Base-by-base conservation (phyloP, 2,113 vertebrate species). In the Cheirogaleus medius region DNA sequence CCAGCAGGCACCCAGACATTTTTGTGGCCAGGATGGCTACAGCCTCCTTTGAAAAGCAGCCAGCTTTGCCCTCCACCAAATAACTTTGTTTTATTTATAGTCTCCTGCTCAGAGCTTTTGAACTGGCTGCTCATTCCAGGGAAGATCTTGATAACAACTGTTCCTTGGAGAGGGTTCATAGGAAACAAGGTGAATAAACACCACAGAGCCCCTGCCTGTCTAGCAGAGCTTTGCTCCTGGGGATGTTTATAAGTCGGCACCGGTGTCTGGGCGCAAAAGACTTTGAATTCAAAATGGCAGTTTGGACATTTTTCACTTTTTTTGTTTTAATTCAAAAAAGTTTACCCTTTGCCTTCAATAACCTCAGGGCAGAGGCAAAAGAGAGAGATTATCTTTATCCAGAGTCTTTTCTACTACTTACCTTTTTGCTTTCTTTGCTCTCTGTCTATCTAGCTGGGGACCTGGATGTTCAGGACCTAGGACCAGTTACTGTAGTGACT, bases 61-160 rank as follows among this genome's bases (percentile, higher is more conserved):
- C 98, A 97, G 82, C 23, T 95, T 97, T 97, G 87, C 94, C 87
- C 87, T 97, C 91, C 71, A 97, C 96, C 96, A 95, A 96, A 92
- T 96, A 98, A 95, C 60, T 96, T 94, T 97, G 96, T 97, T 98
- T 98, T 98, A 97, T 98, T 98, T 98, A 98, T 96, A 97, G 98
- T 97, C 96, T 97, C 95, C 91, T 94, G 96, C 87, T 95, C 85
- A 88, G 96, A 95, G 97, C 96, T 97, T 98, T 98, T 98, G 98
- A 98, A 98, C 97, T 98, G 92, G 69, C 71, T 96, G 76, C 76
- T 97, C 84, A 95, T 96, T 96, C 97, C 81, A 87, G 54, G 77
- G 95, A 91, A 97, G 96, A 98, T 98, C 97, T 97, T 97, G 98
- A 98, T 98, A 98, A 97, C 96, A 97, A 96, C 95, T 89, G 68